A percentile compares a stretch with the other conserved stretches of the same genome.
Conservation (phyloP, 2,888 invertebrate genomes). For the Plebejus melissa region DNA sequence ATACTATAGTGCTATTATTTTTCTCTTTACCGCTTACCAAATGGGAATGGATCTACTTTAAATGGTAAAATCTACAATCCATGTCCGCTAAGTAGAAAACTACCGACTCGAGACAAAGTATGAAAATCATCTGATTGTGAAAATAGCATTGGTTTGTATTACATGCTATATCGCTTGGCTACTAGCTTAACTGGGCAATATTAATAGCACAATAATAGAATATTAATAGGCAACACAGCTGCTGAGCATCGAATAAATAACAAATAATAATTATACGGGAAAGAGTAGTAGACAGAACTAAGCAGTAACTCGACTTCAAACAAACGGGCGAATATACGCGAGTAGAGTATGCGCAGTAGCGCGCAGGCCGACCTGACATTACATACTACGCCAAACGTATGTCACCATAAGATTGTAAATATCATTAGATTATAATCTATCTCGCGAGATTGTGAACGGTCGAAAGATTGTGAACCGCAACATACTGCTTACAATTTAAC, state of each 20-base stretch:
- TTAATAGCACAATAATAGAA: slow-evolving; percentile 1
- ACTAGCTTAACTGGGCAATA: slow-evolving; percentile 41
- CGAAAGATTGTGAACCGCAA: too few relatives aligned
- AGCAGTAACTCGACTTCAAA: too few relatives aligned
- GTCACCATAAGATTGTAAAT: too few relatives aligned
- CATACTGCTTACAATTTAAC: too few relatives aligned
- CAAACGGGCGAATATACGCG: too few relatives aligned
- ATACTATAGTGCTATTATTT: slow-evolving; percentile 71
- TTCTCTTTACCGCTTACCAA: slow-evolving; percentile 75
- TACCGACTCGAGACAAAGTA: slow-evolving; percentile 98
- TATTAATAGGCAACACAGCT: background rate
- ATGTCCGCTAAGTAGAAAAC: slow-evolving; percentile 86
- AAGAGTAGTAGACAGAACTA: background rate
- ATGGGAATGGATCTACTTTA: slow-evolving; percentile 58
- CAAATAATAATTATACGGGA: background rate
- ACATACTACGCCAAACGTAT: too few relatives aligned
- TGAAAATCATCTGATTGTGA: slow-evolving; percentile 98
- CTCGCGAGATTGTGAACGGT: too few relatives aligned
- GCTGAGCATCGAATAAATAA: background rate
- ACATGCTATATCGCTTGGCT: slow-evolving; percentile 43
- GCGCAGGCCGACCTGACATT: too few relatives aligned
- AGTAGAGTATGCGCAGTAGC: too few relatives aligned
- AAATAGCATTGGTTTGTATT: slow-evolving; percentile 95
- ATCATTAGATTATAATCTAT: too few relatives aligned
- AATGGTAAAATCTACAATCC: slow-evolving; percentile 49